Evolutionary conservation across 2,888 invertebrate genomes (phyloP).

Genomic region (Lottia gigantea): DNA sequence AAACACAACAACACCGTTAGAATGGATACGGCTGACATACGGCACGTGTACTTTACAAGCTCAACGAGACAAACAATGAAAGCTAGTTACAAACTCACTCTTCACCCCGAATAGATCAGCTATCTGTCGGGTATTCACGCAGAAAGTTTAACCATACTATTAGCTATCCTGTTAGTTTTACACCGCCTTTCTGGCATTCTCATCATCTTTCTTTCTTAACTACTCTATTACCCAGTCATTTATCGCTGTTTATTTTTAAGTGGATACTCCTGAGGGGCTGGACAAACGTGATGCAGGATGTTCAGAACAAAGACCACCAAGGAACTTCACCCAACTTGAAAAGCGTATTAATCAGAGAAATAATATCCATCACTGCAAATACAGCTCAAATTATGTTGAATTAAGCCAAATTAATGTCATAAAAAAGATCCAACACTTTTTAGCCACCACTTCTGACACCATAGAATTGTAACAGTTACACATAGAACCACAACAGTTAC

Average conservation of each 20-base stretch:
- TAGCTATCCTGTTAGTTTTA: neutral
- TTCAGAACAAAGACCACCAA: slow-evolving; percentile 8
- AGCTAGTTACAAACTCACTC: neutral
- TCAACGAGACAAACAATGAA: slow-evolving; percentile 6
- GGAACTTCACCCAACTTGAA: neutral
- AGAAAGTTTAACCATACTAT: neutral
- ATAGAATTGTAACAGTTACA: too few species aligned
- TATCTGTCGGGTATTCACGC: slow-evolving; percentile 10
- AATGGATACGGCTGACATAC: slow-evolving; percentile 11
- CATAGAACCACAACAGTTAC: too few species aligned
- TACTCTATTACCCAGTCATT: slow-evolving; percentile 3
- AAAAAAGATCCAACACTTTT: too few species aligned
- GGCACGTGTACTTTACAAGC: slow-evolving; percentile 9
- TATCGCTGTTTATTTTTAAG: neutral
- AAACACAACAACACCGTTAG: slow-evolving; percentile 2
- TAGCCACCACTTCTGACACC: too few species aligned
- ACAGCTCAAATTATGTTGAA: too few species aligned
- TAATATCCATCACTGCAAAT: too few species aligned
- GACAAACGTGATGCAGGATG: neutral
- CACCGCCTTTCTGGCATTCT: slow-evolving; percentile 11
- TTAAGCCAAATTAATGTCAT: too few species aligned
- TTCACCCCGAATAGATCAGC: neutral
- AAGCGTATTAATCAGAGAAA: neutral
- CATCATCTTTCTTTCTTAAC: slow-evolving; percentile 4
- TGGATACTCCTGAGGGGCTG: neutral